These are phyloP conservation scores for Hypocryptadius cinnamomeus DNA, from an alignment of 2,113 vertebrate genomes.

Conservation along the genomic window DNA sequence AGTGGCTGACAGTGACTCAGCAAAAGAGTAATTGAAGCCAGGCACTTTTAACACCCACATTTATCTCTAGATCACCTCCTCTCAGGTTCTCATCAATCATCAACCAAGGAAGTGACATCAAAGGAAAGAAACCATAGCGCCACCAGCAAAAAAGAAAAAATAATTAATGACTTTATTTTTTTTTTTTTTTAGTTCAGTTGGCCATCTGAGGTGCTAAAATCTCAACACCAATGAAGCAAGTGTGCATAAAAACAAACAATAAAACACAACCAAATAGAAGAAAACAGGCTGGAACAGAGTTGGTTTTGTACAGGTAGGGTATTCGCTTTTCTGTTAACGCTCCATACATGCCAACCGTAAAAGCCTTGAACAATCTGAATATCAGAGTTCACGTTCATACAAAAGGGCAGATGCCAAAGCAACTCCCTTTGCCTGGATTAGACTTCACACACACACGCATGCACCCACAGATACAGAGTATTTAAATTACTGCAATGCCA, in stretches of 20 bases:
- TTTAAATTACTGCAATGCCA: slow-evolving; percentile 2
- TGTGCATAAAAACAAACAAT: slow-evolving; percentile 42
- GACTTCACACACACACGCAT: background rate
- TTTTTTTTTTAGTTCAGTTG: slow-evolving; percentile 49
- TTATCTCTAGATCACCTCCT: background rate
- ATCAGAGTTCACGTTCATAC: slow-evolving; percentile 45
- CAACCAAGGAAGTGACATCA: background rate
- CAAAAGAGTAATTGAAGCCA: background rate
- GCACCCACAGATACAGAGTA: slow-evolving; percentile 7
- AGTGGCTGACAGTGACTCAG: background rate
- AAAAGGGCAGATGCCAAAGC: slow-evolving; percentile 23
- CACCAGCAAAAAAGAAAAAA: slow-evolving; percentile 56
- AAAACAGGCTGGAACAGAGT: slow-evolving; percentile 30
- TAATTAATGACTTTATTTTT: slow-evolving; percentile 59
- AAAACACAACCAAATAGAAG: slow-evolving; percentile 35
- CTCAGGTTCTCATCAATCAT: background rate
- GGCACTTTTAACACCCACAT: background rate
- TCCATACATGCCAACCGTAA: slow-evolving; percentile 24
- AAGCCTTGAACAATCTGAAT: slow-evolving; percentile 35
- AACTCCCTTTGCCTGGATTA: slow-evolving; percentile 7
- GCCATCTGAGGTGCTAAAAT: slow-evolving; percentile 50
- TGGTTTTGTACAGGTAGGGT: slow-evolving; percentile 45
- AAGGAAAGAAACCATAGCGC: background rate
- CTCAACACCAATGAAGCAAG: slow-evolving; percentile 50
- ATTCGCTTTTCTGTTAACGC: background rate